A percentile compares a stretch with the other conserved stretches of the same genome.
These are phyloP conservation scores for Coelinius sp. DNA, from an alignment of 2,888 invertebrate genomes.

Conservation along the genomic window DNA sequence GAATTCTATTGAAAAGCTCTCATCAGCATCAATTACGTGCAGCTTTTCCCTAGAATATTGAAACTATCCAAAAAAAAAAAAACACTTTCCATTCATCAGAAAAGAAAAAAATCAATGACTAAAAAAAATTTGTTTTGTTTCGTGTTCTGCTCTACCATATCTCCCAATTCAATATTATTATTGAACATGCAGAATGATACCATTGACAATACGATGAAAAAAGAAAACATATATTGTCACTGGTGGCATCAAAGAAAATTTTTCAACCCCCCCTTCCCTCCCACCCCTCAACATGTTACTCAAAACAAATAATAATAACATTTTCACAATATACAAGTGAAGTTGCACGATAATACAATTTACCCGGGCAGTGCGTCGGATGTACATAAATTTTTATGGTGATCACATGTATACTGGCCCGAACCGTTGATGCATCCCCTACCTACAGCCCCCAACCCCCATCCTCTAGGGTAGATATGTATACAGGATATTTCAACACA, in stretches of 20 bases:
- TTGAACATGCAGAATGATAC: background rate
- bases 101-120: background rate
- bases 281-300: constrained; percentile 22
- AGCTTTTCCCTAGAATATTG: too few relatives aligned
- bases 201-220: constrained; percentile 6
- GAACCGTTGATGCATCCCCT: constrained; percentile 57
- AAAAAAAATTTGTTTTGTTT: background rate
- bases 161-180: background rate
- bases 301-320: constrained; percentile 39
- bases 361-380: constrained; percentile 62
- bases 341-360: constrained; percentile 65
- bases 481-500: constrained; percentile 21
- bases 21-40: background rate
- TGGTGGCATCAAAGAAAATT: constrained; percentile 28
- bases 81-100: background rate
- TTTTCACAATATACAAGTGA: constrained; percentile 27
- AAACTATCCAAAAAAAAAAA: too few relatives aligned
- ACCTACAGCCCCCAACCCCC: constrained; percentile 14
- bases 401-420: constrained; percentile 61
- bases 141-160: too few relatives aligned
- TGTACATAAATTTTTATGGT: constrained; percentile 69
- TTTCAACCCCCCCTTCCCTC: constrained; percentile 16
- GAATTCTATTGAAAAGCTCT: background rate
- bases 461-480: constrained; percentile 24
- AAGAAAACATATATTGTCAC: constrained; percentile 27